Conservation (phyloP, 1,140 invertebrate genomes). For the Xylocopa sonorina region DNA sequence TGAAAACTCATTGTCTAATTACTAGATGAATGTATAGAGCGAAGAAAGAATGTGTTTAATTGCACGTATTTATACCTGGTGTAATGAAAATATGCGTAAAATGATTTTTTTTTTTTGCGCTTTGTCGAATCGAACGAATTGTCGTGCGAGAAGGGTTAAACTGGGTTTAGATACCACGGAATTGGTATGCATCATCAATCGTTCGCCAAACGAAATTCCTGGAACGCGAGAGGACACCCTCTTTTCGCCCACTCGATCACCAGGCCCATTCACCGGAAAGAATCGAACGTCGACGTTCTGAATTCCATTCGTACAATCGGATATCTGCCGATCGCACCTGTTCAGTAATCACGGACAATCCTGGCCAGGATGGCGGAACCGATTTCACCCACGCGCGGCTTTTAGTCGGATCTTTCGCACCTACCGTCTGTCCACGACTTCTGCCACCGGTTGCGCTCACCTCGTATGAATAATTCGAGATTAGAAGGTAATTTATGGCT, state of each 20-base stretch:
- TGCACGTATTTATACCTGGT: no score
- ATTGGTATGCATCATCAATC: no score
- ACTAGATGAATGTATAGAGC: no score
- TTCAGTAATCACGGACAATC: constrained; percentile 1
- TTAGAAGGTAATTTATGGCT: constrained; percentile 35
- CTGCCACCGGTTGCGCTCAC: constrained; percentile 12
- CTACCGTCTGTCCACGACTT: constrained; percentile 24
- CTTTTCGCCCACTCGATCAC: neutral
- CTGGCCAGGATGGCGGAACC: neutral
- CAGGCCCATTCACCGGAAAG: neutral
- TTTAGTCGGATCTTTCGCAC: constrained; percentile 29
- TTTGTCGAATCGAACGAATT: no score
- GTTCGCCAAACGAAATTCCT: neutral
- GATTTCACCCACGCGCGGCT: constrained; percentile 23
- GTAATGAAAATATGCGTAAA: no score
- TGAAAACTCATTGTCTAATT: no score
- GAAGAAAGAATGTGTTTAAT: no score
- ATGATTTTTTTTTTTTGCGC: no score
- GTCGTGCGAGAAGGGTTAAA: no score
- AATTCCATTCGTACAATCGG: neutral
- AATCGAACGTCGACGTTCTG: neutral
- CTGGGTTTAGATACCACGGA: no score
- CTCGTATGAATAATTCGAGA: constrained; percentile 44
- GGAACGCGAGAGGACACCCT: no score
- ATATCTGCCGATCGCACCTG: constrained; percentile 24